Conservation (phyloP, 2,888 invertebrate genomes). For the Dioctria linearis region DNA sequence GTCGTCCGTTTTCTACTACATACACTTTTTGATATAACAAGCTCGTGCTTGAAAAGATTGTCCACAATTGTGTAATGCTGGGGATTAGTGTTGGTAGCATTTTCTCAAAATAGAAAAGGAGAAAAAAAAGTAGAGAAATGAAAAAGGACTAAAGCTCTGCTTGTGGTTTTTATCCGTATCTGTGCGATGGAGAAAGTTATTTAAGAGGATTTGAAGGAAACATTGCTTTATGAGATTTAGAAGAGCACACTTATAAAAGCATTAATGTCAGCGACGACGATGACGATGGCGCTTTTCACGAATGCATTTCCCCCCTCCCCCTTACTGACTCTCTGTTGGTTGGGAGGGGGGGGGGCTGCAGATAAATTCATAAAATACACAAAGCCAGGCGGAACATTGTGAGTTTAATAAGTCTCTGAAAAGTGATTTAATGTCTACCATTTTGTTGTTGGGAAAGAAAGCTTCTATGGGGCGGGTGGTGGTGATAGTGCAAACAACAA, state of each 20-base stretch:
- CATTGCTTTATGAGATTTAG: constrained; percentile 39
- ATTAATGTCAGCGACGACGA: constrained; percentile 27
- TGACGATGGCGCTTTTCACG: background rate
- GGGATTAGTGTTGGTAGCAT: constrained; percentile 35
- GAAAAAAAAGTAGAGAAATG: too few relatives aligned
- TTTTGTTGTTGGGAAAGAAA: too few relatives aligned
- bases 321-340: too few relatives aligned
- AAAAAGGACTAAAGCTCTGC: constrained; percentile 36
- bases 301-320: background rate
- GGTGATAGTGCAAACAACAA: too few relatives aligned
- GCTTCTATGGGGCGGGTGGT: too few relatives aligned
- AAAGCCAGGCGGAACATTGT: background rate
- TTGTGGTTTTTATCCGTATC: constrained; percentile 35
- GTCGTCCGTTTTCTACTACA: constrained; percentile 35
- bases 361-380: constrained; percentile 6
- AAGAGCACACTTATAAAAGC: constrained; percentile 33
- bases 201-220: constrained; percentile 44
- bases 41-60: constrained; percentile 38
- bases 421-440: background rate
- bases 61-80: constrained; percentile 37
- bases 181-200: constrained; percentile 44
- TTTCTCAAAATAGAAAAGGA: background rate
- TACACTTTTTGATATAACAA: constrained; percentile 42
- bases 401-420: constrained; percentile 19
- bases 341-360: background rate